Percentiles rank a stretch among this genome's conserved stretches.
phyloP scores from a whole-genome alignment of 2,113 vertebrate genomes.

The Grus americana region DNA sequence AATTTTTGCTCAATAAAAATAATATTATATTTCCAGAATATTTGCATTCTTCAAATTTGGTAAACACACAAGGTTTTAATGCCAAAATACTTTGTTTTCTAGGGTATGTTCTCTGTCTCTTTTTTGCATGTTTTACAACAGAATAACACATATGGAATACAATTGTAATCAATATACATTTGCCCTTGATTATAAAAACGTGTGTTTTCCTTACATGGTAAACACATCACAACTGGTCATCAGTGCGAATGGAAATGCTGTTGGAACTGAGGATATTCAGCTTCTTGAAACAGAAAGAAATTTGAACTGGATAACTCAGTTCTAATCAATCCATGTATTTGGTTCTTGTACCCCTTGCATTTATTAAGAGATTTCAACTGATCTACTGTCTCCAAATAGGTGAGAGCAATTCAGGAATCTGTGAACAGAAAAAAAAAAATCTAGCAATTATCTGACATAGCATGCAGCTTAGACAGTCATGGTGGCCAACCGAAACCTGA shows the following conservation, averaged over 20 bases:
- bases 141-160: not conserved
- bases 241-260: not conserved
- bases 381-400: not conserved
- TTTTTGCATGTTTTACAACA: not conserved
- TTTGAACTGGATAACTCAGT: not conserved
- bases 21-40: not conserved
- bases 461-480: not conserved
- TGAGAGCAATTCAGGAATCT: not conserved
- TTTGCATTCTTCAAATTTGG: not conserved
- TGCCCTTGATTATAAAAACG: not conserved
- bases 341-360: accelerated
- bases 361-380: not conserved
- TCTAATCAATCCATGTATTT: accelerated
- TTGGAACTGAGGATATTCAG: not conserved
- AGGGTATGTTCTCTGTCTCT: not conserved
- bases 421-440: not conserved
- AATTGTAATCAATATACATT: accelerated
- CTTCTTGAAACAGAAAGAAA: not conserved
- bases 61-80: not conserved
- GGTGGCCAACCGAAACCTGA: not conserved
- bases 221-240: not conserved
- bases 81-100: not conserved
- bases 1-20: not conserved
- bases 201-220: not conserved
- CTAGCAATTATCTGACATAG: not conserved